These are phyloP conservation scores for Acronicta leporina DNA, from an alignment of 2,888 invertebrate species.

Conservation along the genomic window DNA sequence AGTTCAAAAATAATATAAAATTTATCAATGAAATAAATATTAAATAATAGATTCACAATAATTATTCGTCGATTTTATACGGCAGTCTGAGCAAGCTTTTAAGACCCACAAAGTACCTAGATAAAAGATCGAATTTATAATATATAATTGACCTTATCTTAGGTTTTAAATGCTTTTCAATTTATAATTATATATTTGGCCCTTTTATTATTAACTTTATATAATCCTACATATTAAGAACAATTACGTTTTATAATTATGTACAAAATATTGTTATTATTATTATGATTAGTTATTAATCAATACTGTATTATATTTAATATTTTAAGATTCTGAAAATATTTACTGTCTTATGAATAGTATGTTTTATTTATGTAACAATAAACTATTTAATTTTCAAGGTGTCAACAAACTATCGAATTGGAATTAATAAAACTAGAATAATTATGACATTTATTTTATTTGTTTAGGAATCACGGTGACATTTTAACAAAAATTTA, in stretches of 20 bases:
- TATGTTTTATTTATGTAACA: constrained; percentile 2
- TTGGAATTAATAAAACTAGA: constrained; percentile 36
- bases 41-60: not conserved
- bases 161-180: constrained; percentile 14
- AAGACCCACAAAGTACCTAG: not conserved
- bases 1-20: not conserved
- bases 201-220: constrained; percentile 24
- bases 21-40: not conserved
- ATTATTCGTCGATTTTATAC: not conserved
- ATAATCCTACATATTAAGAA: constrained; percentile 43
- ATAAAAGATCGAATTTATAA: constrained; percentile 23
- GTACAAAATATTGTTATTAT: constrained; percentile 42
- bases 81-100: constrained; percentile 18
- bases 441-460: constrained; percentile 17
- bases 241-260: constrained; percentile 41
- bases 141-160: constrained; percentile 13
- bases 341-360: constrained; percentile 14
- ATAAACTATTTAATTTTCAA: constrained; percentile 7
- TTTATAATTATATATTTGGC: constrained; percentile 14
- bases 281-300: constrained; percentile 26
- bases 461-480: constrained; percentile 12
- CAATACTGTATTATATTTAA: constrained; percentile 37
- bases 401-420: constrained; percentile 26
- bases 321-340: constrained; percentile 34
- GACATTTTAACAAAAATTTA: no score